Evolutionary conservation across 2,113 vertebrate genomes (phyloP), one percentile per base, ranked within the genome.

Genomic region (Catharus fuscescens): DNA sequence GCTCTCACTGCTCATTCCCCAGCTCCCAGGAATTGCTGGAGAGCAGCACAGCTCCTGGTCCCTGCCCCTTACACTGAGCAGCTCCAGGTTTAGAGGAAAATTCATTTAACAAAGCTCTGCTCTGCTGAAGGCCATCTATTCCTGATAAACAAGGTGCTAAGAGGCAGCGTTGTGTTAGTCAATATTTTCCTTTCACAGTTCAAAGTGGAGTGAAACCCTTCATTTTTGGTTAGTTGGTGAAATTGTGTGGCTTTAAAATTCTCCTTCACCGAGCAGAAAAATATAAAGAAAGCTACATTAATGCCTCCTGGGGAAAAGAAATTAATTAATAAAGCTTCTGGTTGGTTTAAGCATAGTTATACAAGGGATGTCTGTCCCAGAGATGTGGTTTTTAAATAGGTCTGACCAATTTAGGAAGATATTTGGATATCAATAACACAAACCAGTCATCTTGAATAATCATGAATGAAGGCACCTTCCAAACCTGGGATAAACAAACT

Each of bases 321-420:
- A 65, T 32, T 31, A 74, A 52, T 9, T 31, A 80, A 42, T 13
- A 13, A 69, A 66, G 17, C 13, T 57, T 73, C 45, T 4, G 2
- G 7, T 6, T 26, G 23, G 25, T 5, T 91, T 44, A 10, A 38
- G 20, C 11, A 12, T 2, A 28, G 5, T 32, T 29, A 14, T 4
- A 60, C 26, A 38, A 47, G 5, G 5, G 3, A 13, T 9, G 1
- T 1, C 23, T 62, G 2, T 50, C 44, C 9, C 26, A 52, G 2
- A 10, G 2, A 12, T 12, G 1, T 1, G 0, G 0, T 15, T 60
- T 42, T 36, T 70, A 14, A 61, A 28, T 1, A 29, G 7, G 18
- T 1, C 29, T 40, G 38, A 16, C 3, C 7, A 36, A 19, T 24
- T 44, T 4, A 42, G 64, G n/a, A 24, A 69, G n/a, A 23, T 10